Base-by-base conservation (phyloP, 2,797 vertebrate genomes). In the Anguilla anguilla region DNA sequence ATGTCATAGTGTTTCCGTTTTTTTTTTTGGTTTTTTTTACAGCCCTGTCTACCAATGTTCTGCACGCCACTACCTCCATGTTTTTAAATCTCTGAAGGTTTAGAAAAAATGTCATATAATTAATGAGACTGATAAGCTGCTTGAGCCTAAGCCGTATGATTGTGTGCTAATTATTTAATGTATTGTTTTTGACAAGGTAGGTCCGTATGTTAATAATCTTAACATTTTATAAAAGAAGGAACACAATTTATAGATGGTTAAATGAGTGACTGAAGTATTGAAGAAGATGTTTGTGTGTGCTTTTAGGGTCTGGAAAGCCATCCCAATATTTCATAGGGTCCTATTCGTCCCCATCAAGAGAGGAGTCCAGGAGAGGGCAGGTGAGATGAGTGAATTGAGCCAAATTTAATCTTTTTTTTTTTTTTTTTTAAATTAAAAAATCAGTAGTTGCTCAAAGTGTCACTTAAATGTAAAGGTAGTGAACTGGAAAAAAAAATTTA, bases 301-400 rank as follows among this genome's bases (percentile, higher is more conserved):
- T 53, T 86, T 90, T 94, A 99, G 98, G 98, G 93, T 99, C 98
- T 94, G 97, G 96, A 93, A 99, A 99, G 94, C 95, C 97, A 57
- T 97, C 98, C 90, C 96, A 98, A 43, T 98, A 97, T 96, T 98
- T 98, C 94, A 96, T 97, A 92, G 97, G 96, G 91, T 97, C 97
- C 90, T 99, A 99, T 90, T 96, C 98, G 83, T 99, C 98, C 87
- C 98, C 98, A 91, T 97, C 97, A 89, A 97, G 98, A 96, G 98
- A 99, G 17, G 98, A 98, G 90, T 97, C 96, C 88, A 96, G 97
- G 89, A 97, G 97, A 95, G 96, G 97, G 89, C 98, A 99, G 98
- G 98, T 99, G 92, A 97, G 89, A 39, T 74, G 59, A 39, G 39
- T 9, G 19, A 79, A 22, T 79, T 39, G 35, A 79, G 19, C 39